These are phyloP conservation scores for Argopecten irradians DNA, from an alignment of 1,140 invertebrate genomes.

Conservation along the genomic window DNA sequence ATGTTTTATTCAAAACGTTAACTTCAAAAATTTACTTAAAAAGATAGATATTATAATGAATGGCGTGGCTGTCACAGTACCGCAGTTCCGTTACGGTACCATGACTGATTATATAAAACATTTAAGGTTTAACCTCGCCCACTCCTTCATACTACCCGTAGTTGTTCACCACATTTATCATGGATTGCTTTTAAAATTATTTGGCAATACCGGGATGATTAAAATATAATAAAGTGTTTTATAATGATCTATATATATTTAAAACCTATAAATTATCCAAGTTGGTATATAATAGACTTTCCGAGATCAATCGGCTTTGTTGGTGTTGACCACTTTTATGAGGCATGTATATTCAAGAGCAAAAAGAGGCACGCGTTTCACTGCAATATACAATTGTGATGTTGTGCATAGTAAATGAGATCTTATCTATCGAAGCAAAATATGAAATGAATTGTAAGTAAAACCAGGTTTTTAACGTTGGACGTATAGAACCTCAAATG, in stretches of 20 bases:
- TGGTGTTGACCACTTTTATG: background rate
- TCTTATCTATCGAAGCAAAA: too few species aligned
- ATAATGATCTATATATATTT: conserved; percentile 13
- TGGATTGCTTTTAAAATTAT: background rate
- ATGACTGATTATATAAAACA: background rate
- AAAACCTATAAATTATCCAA: background rate
- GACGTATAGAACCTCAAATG: too few species aligned
- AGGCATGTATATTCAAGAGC: background rate
- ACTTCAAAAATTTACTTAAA: conserved; percentile 5
- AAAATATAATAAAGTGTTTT: conserved; percentile 13
- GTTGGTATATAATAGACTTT: background rate
- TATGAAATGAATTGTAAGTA: too few species aligned
- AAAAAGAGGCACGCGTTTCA: background rate
- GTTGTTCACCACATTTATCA: background rate
- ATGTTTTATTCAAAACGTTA: conserved; percentile 18
- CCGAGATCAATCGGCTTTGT: background rate
- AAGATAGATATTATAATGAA: conserved; percentile 19
- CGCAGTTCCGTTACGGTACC: background rate
- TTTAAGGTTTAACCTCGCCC: background rate
- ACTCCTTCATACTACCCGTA: background rate
- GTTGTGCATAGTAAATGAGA: background rate
- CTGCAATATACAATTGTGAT: background rate
- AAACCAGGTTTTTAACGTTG: too few species aligned
- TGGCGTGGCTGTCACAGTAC: background rate
- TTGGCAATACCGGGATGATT: background rate